These are phyloP conservation scores for Hucho hucho DNA, from an alignment of 2,113 vertebrate species.

Conservation along the genomic window DNA sequence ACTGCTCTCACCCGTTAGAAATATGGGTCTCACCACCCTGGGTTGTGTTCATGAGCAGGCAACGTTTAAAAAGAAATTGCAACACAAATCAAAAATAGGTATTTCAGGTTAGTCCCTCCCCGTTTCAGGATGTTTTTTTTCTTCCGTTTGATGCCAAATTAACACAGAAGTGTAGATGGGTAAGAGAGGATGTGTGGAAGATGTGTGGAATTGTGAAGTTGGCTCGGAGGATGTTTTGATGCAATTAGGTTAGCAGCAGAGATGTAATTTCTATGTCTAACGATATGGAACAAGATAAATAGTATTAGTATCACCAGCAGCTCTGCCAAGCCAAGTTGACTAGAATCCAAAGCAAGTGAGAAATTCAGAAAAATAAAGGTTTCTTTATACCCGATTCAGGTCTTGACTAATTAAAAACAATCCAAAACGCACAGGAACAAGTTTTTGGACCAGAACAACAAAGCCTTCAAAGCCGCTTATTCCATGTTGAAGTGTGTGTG, in stretches of 20 bases:
- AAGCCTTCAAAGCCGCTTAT: slow-evolving; percentile 13
- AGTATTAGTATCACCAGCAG: neutral
- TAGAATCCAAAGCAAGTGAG: neutral
- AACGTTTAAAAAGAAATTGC: no score
- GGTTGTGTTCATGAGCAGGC: no score
- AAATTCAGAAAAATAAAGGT: neutral
- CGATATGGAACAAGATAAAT: neutral
- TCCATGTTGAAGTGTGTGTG: slow-evolving; percentile 9
- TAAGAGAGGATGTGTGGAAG: neutral
- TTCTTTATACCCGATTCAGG: no score
- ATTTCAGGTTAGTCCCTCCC: no score
- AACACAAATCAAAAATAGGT: no score
- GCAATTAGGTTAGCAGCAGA: neutral
- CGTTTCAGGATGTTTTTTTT: neutral
- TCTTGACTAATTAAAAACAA: no score
- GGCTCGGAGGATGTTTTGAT: slow-evolving; percentile 9
- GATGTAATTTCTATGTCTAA: neutral
- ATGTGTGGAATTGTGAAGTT: slow-evolving; percentile 12
- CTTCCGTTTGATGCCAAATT: no score
- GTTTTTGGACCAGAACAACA: slow-evolving; percentile 1
- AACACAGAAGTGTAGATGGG: neutral
- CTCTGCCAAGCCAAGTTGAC: neutral
- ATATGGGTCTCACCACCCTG: no score
- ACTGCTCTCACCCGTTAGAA: neutral
- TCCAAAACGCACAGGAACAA: no score